Evolutionary conservation across 2,888 invertebrate genomes (phyloP).

Genomic region (Eupithecia inturbata): DNA sequence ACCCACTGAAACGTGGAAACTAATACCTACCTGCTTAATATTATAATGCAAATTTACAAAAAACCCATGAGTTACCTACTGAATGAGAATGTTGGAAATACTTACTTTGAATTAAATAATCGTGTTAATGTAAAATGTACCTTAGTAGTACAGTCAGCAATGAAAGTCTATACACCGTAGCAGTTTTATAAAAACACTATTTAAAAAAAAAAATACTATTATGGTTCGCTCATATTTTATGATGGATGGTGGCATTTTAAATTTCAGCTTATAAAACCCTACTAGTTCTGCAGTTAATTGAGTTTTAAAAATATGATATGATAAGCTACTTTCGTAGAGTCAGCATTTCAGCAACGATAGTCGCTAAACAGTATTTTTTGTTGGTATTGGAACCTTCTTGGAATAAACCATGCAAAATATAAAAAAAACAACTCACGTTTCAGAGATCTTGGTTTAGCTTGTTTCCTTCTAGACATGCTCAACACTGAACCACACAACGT

Average conservation of each 20-base stretch:
- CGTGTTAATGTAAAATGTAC: too few relatives aligned
- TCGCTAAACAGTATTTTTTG: not conserved
- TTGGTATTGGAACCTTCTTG: not conserved
- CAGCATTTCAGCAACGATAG: not conserved
- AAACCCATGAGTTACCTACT: not conserved
- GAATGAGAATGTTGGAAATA: not conserved
- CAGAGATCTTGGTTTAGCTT: conserved; percentile 88
- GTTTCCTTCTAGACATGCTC: conserved; percentile 87
- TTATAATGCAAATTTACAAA: not conserved
- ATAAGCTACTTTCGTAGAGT: not conserved
- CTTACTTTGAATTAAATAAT: not conserved
- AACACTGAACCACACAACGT: conserved; percentile 12
- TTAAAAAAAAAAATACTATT: too few relatives aligned
- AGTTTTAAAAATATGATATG: too few relatives aligned
- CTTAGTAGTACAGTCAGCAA: too few relatives aligned
- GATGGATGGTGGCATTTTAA: too few relatives aligned
- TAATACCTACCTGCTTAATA: too few relatives aligned
- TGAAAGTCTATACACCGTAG: too few relatives aligned
- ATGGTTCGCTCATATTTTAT: too few relatives aligned
- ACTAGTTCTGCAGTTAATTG: too few relatives aligned
- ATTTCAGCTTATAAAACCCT: too few relatives aligned
- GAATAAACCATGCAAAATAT: not conserved
- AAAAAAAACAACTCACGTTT: conserved; percentile 84
- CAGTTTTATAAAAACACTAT: too few relatives aligned
- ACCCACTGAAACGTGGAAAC: too few relatives aligned